phyloP scores from a whole-genome alignment of 2,888 invertebrate genomes.

The Leptarthrus brevirostris region DNA sequence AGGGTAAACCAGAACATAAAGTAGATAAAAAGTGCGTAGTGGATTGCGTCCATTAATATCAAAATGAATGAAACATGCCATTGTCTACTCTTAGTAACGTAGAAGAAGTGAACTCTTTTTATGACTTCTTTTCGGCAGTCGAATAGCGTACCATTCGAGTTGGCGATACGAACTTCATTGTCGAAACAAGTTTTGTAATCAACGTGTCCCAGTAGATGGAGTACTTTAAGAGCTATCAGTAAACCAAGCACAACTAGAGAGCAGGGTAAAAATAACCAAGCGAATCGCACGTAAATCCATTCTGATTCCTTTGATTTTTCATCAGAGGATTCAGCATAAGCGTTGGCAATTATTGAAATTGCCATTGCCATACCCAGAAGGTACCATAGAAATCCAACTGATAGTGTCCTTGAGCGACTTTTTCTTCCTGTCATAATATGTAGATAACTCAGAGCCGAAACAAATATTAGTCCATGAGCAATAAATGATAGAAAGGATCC shows the following conservation, averaged over 20 bases:
- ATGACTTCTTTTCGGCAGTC: slow-evolving; percentile 61
- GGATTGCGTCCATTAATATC: slow-evolving; percentile 61
- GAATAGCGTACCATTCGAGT: slow-evolving; percentile 62
- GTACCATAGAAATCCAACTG: slow-evolving; percentile 61
- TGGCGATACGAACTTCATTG: slow-evolving; percentile 62
- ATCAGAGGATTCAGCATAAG: neutral
- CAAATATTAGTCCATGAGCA: slow-evolving; percentile 62
- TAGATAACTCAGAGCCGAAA: slow-evolving; percentile 61
- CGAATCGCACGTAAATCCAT: slow-evolving; percentile 25
- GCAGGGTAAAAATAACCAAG: slow-evolving; percentile 27
- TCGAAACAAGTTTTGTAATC: slow-evolving; percentile 62
- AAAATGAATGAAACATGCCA: slow-evolving; percentile 62
- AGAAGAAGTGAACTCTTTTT: slow-evolving; percentile 62
- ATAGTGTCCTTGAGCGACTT: slow-evolving; percentile 60
- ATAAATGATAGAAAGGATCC: slow-evolving; percentile 63
- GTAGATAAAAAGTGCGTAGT: slow-evolving; percentile 62
- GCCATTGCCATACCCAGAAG: slow-evolving; percentile 61
- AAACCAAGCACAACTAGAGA: slow-evolving; percentile 12
- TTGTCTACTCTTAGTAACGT: slow-evolving; percentile 63
- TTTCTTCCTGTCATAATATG: slow-evolving; percentile 60
- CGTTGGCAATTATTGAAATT: slow-evolving; percentile 58
- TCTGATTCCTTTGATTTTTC: neutral
- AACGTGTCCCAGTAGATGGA: slow-evolving; percentile 57
- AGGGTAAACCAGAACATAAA: slow-evolving; percentile 62
- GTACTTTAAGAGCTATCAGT: neutral